Evolutionary conservation across 2,797 vertebrate genomes (phyloP).

Genomic region (Rhabdophis nuchalis): DNA sequence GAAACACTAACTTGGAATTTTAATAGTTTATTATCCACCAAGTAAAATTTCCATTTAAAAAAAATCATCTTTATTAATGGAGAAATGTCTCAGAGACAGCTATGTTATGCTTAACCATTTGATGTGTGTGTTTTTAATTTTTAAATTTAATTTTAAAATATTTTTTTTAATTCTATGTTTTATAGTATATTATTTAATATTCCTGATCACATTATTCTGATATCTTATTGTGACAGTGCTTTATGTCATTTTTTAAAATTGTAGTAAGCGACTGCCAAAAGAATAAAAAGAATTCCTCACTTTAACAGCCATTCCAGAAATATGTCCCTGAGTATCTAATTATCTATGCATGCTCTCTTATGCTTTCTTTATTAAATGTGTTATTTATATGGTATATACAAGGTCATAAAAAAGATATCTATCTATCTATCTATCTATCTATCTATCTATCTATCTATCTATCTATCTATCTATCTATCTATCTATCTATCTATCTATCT

Average conservation of each 20-base stretch:
- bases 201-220: background rate
- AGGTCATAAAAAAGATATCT: no score
- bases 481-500: no score
- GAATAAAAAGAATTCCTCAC: background rate
- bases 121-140: background rate
- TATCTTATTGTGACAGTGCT: background rate
- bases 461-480: no score
- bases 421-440: no score
- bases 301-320: background rate
- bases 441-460: no score
- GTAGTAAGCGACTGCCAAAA: background rate
- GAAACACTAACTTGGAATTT: background rate
- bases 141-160: background rate
- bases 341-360: background rate
- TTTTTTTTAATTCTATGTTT: background rate
- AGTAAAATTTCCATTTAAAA: background rate
- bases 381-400: background rate
- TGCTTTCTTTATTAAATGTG: background rate
- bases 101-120: background rate
- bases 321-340: background rate
- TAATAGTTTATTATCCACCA: background rate
- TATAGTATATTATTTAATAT: background rate
- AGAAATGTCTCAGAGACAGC: background rate
- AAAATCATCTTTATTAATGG: background rate
- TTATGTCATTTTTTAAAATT: background rate